Percentiles rank a stretch among this genome's conserved stretches.
These are phyloP conservation scores for Pelvicachromis taeniatus DNA, from an alignment of 2,113 vertebrate genomes.

Conservation along the genomic window DNA sequence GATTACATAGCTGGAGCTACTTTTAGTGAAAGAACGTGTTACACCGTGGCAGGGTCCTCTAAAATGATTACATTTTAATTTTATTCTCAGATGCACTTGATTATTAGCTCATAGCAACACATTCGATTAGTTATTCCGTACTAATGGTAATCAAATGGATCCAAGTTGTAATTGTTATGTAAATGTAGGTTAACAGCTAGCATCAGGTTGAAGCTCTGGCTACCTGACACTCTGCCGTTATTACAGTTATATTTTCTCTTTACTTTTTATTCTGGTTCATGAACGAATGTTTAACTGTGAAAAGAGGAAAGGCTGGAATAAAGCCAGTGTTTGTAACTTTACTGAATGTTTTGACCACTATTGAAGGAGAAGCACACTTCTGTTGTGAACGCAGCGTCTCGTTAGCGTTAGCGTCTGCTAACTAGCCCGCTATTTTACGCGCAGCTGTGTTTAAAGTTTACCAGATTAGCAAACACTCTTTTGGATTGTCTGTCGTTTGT, in stretches of 20 bases:
- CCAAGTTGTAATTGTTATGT: neutral
- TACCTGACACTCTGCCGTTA: neutral
- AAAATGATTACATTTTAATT: neutral
- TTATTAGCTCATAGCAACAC: neutral
- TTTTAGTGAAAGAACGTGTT: neutral
- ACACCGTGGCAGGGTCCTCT: neutral
- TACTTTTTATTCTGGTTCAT: neutral
- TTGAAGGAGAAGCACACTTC: constrained; percentile 14
- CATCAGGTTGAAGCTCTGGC: neutral
- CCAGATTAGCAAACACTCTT: neutral
- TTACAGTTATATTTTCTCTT: neutral
- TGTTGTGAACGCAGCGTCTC: neutral
- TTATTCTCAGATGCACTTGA: neutral
- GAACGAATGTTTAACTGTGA: neutral
- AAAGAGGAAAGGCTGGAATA: neutral
- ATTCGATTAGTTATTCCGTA: neutral
- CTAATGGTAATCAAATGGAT: neutral
- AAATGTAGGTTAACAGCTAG: neutral
- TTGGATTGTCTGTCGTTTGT: neutral
- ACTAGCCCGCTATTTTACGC: neutral
- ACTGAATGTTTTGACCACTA: constrained; percentile 30
- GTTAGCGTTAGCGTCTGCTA: constrained; percentile 10
- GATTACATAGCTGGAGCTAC: neutral
- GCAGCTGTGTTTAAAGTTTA: constrained; percentile 36
- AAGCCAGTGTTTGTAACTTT: neutral